Percentiles rank a stretch among this genome's conserved stretches.
Evolutionary conservation across 2,797 vertebrate genomes (phyloP).

Genomic region (Sebastes trivittatus): DNA sequence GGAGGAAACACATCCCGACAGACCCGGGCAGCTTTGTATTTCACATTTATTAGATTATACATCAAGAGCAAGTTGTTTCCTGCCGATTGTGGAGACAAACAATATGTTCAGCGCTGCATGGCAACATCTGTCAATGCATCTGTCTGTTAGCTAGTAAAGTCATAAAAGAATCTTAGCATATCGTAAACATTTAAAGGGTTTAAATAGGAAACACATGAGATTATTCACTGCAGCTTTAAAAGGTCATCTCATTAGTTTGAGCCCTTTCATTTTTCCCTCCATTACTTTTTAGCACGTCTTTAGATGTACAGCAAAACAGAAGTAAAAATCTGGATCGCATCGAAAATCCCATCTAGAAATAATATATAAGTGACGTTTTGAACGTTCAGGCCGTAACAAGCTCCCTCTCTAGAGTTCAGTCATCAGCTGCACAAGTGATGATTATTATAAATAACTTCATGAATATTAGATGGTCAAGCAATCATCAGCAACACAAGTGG

Average conservation of each 20-base stretch:
- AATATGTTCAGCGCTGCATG: constrained; percentile 9
- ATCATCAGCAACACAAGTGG: not conserved
- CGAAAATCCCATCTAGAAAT: not conserved
- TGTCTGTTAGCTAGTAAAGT: constrained; percentile 18
- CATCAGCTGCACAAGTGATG: not conserved
- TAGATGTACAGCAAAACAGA: not conserved
- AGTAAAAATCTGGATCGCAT: not conserved
- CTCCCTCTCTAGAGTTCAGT: not conserved
- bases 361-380: not conserved
- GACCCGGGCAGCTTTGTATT: constrained; percentile 36
- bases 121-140: constrained; percentile 43
- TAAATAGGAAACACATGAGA: constrained; percentile 24
- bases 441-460: not conserved
- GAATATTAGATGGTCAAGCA: constrained; percentile 10
- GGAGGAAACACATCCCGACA: constrained; percentile 18
- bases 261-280: not conserved
- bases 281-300: not conserved
- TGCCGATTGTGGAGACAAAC: constrained; percentile 34
- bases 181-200: constrained; percentile 15
- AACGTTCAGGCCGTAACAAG: not conserved
- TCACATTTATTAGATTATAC: constrained; percentile 65
- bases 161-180: constrained; percentile 1
- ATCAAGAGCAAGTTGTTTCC: constrained; percentile 54
- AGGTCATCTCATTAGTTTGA: not conserved
- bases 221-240: not conserved